Evolutionary conservation across 2,113 vertebrate species (phyloP).

Genomic region (Guaruba guarouba): DNA sequence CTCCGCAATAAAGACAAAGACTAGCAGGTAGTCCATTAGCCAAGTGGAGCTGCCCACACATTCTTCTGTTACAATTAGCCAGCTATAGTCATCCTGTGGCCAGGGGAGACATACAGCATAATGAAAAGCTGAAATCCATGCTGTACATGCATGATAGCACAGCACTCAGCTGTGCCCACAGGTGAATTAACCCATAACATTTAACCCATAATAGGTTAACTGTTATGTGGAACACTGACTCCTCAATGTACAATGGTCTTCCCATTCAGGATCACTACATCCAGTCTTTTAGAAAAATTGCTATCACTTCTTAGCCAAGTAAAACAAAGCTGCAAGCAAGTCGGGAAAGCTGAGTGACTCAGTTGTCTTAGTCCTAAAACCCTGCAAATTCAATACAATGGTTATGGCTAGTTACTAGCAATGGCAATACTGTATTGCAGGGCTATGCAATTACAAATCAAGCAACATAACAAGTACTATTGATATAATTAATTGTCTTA

Average conservation of each 20-base stretch:
- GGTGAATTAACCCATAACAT: neutral
- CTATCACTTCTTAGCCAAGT: neutral
- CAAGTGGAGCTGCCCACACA: neutral
- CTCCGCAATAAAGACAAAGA: neutral
- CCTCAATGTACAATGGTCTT: neutral
- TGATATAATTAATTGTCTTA: neutral
- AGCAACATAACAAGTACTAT: neutral
- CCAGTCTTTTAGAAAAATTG: neutral
- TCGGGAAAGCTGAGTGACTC: neutral
- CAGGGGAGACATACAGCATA: too few relatives aligned
- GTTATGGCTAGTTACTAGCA: neutral
- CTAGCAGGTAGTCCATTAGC: neutral
- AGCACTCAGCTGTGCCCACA: rapidly evolving
- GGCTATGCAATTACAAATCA: neutral
- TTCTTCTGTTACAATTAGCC: neutral
- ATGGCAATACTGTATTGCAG: neutral
- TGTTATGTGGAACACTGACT: neutral
- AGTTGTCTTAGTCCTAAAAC: neutral
- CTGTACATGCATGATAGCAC: neutral
- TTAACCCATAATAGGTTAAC: neutral
- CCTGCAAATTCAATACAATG: neutral
- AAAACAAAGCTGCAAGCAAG: neutral
- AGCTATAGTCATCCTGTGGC: rapidly evolving
- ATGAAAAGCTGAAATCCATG: neutral
- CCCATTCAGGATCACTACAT: neutral